Base-by-base conservation (phyloP, 2,888 invertebrate species). In the Nomada goodeniana region DNA sequence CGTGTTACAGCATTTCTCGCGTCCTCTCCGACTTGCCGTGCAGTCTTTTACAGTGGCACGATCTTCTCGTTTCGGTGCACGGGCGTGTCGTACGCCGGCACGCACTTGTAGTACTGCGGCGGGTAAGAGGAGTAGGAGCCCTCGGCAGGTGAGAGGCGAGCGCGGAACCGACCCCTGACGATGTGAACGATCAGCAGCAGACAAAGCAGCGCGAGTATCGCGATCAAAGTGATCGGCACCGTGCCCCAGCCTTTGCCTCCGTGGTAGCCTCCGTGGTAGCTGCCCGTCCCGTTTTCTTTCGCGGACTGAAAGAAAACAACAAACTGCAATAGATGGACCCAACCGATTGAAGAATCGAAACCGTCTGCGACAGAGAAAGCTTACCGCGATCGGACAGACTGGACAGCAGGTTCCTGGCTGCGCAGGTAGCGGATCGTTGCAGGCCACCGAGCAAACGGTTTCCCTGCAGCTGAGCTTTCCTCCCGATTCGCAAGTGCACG, bases 91-190 rank as follows among this genome's bases (percentile, higher is more conserved):
- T 93, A 93, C 53, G 88, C 91, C 29, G 93, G 92, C 57, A 93
- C 92, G 83, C 92, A 92, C 80, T 93, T 93, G 89, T 93, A 93
- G 85, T 93, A 93, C 84, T 93, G 93, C 71, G 92, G 90, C 23
- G 92, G 91, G 53, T 91, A 91, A 13, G 90, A 88, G 9, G 90
- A 83, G 59, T 89, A 91, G 0, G 90, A 80, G 2, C 87, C 83
- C 42, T 91, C 91, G 52, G 91, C 88, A 1, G 92, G 91, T 15
- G 91, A 90, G 2, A 93, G 84, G 26, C 92, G 91, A 10, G 91
- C 92, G 0, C 92, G 92, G 81, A 93, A 92, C 84, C 91, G 89
- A 50, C 83, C 86, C 47, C 92, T 89, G 26, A 91, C 90, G 52
- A 91, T 89, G 81, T 92, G 92, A 11, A 92, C 88, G 82, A 92